phyloP scores from a whole-genome alignment of 2,888 invertebrate species.

The Metellina segmentata region DNA sequence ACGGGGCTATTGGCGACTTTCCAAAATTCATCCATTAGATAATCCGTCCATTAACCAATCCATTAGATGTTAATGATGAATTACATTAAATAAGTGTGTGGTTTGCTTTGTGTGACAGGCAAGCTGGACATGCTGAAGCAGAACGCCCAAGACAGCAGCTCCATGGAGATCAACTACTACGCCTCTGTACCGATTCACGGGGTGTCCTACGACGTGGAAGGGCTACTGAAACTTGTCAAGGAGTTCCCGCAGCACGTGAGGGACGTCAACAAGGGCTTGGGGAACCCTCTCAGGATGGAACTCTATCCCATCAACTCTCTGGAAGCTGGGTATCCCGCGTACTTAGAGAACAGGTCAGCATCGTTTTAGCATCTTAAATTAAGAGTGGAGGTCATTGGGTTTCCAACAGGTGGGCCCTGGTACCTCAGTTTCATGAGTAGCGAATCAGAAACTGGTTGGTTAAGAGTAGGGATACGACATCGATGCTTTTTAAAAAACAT shows the following conservation, averaged over 20 bases:
- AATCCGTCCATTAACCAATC: too few relatives aligned
- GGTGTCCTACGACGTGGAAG: conserved; percentile 65
- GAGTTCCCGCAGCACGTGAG: conserved; percentile 63
- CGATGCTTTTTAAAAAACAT: too few relatives aligned
- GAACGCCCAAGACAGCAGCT: conserved; percentile 54
- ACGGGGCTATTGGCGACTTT: too few relatives aligned
- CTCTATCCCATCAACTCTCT: conserved; percentile 58
- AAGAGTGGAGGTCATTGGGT: too few relatives aligned
- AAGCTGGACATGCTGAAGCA: conserved; percentile 60
- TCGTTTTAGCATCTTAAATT: not conserved
- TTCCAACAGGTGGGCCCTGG: too few relatives aligned
- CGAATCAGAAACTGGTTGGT: too few relatives aligned
- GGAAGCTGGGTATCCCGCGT: conserved; percentile 15
- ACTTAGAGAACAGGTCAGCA: conserved; percentile 62
- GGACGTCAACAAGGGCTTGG: conserved; percentile 62
- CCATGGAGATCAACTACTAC: conserved; percentile 74
- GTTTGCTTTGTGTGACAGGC: conserved; percentile 1
- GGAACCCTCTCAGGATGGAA: conserved; percentile 71
- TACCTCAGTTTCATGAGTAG: too few relatives aligned
- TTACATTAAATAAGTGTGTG: too few relatives aligned
- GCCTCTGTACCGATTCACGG: conserved; percentile 66
- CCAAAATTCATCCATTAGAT: too few relatives aligned
- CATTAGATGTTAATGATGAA: too few relatives aligned
- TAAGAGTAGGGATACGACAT: too few relatives aligned
- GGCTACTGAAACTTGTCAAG: conserved; percentile 51